Conservation (phyloP, 2,113 vertebrate species). For the Apeltes quadracus region DNA sequence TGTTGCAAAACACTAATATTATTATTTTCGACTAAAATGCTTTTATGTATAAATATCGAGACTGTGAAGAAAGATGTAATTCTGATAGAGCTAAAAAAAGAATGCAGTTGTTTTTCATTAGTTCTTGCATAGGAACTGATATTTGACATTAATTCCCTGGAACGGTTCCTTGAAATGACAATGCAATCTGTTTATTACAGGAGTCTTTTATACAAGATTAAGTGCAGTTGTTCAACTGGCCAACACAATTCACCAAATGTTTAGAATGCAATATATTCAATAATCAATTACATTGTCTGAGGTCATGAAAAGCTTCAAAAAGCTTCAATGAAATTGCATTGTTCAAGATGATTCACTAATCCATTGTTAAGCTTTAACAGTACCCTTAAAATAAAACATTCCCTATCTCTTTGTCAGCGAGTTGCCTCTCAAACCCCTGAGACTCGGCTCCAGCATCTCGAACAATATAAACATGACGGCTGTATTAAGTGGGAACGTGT, state of each 20-base stretch:
- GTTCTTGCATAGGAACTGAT: not conserved
- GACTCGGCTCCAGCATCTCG: not conserved
- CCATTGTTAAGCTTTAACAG: not conserved
- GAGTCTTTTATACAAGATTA: not conserved
- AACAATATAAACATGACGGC: not conserved
- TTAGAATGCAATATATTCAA: not conserved
- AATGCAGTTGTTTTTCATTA: not conserved
- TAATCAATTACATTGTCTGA: not conserved
- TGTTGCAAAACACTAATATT: not conserved
- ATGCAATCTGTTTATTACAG: not conserved
- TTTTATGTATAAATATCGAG: not conserved
- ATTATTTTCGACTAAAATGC: not conserved
- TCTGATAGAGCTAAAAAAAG: not conserved
- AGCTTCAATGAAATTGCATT: not conserved
- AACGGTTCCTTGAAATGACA: not conserved
- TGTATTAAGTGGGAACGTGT: slow-evolving; percentile 22
- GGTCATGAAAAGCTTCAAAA: not conserved
- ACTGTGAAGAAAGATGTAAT: not conserved
- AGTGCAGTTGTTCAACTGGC: not conserved
- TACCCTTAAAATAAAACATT: not conserved
- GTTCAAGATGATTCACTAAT: not conserved
- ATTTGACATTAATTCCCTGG: not conserved
- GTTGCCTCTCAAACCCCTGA: slow-evolving; percentile 4
- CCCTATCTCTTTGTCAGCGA: not conserved
- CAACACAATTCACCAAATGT: not conserved